Percentiles rank a stretch among this genome's conserved stretches.
Conservation (phyloP, 2,113 vertebrate genomes). For the Tetrax tetrax region DNA sequence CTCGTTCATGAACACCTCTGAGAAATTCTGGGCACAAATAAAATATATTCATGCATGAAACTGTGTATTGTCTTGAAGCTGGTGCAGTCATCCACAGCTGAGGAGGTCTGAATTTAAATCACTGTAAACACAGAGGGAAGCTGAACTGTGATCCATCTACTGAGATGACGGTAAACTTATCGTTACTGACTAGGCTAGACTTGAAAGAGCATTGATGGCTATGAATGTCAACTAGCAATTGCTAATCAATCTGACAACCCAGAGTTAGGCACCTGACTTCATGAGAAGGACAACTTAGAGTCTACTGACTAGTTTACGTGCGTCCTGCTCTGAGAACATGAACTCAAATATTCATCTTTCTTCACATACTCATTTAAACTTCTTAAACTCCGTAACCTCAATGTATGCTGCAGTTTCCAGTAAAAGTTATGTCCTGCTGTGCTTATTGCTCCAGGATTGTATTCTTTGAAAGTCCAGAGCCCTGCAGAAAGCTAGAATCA, state of each 20-base stretch:
- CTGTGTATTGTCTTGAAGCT: not conserved
- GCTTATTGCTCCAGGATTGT: not conserved
- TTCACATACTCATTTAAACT: not conserved
- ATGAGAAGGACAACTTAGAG: not conserved
- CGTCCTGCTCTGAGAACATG: not conserved
- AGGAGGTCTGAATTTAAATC: conserved; percentile 7
- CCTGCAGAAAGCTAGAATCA: not conserved
- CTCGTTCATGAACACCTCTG: not conserved
- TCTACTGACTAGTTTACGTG: not conserved
- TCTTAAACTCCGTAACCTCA: not conserved
- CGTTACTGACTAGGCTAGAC: not conserved
- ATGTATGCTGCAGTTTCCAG: not conserved
- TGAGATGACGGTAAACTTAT: not conserved
- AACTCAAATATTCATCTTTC: not conserved
- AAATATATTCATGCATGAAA: not conserved
- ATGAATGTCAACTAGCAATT: not conserved
- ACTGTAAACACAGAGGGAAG: not conserved
- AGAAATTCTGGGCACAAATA: conserved; percentile 13
- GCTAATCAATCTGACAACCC: not conserved
- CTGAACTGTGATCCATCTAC: not conserved
- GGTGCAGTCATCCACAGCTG: not conserved
- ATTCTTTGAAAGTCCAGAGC: not conserved
- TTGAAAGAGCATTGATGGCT: not conserved
- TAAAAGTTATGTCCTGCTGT: not conserved
- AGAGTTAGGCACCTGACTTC: not conserved